Conservation (phyloP, 2,888 invertebrate species). For the Aquatica leii region DNA sequence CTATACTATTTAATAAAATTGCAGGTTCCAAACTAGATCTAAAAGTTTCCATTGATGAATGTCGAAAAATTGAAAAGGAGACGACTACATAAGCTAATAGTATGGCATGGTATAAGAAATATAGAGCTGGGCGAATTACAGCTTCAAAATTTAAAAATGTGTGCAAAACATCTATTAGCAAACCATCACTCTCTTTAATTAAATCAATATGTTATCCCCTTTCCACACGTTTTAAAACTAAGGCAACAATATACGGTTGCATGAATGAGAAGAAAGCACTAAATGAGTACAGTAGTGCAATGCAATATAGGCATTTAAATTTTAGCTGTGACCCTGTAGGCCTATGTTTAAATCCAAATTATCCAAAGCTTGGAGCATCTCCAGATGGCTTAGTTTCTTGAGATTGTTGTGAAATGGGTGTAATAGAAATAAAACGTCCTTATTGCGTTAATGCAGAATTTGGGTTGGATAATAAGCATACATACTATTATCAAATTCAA, state of each 20-base stretch:
- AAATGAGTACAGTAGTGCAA: not conserved
- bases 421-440: constrained; percentile 12
- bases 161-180: constrained; percentile 2
- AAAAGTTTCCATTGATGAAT: constrained; percentile 7
- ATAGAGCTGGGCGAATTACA: constrained; percentile 5
- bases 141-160: constrained; percentile 9
- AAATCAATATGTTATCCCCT: constrained; percentile 11
- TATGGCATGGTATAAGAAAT: not conserved
- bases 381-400: constrained; percentile 10
- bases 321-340: constrained; percentile 2
- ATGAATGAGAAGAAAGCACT: constrained; percentile 1
- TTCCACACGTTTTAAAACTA: not conserved
- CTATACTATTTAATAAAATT: not conserved
- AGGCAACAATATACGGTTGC: constrained; percentile 12
- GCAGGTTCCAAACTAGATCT: not conserved
- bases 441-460: constrained; percentile 10
- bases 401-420: constrained; percentile 5
- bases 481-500: constrained; percentile 8
- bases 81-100: not conserved
- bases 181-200: constrained; percentile 13
- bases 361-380: constrained; percentile 13
- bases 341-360: constrained; percentile 4
- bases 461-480: not conserved
- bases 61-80: constrained; percentile 2
- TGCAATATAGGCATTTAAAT: too few species aligned